A percentile compares a stretch with the other conserved stretches of the same genome.
phyloP scores from a whole-genome alignment of 2,888 invertebrate genomes.

The Melitaea athalia region DNA sequence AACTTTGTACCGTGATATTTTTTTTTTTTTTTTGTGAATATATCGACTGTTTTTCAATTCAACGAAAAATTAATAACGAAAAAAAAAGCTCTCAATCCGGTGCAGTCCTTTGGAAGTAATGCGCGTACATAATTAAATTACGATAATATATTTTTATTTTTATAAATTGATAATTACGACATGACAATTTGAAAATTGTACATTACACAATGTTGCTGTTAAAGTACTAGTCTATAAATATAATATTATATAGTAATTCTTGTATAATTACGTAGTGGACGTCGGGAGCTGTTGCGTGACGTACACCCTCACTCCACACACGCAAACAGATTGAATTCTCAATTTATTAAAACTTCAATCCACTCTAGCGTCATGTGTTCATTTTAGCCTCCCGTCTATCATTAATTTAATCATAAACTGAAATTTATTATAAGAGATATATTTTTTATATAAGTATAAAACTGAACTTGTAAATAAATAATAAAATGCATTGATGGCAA shows the following conservation, averaged over 20 bases:
- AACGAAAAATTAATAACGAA: too few relatives aligned
- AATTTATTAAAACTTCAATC: conserved; percentile 41
- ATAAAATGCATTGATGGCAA: too few relatives aligned
- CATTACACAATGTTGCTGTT: neutral
- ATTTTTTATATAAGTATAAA: neutral
- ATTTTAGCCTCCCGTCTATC: conserved; percentile 21
- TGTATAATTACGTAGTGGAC: conserved; percentile 44
- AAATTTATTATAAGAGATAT: neutral
- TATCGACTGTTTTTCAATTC: too few relatives aligned
- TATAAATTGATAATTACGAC: too few relatives aligned
- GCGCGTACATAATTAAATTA: too few relatives aligned
- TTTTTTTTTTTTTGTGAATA: too few relatives aligned
- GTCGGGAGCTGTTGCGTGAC: conserved; percentile 62
- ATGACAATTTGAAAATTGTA: too few relatives aligned
- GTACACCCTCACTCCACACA: conserved; percentile 52
- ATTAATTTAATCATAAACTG: neutral
- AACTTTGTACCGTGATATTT: too few relatives aligned
- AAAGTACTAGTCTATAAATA: conserved; percentile 5
- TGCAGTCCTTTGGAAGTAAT: too few relatives aligned
- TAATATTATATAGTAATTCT: conserved; percentile 27
- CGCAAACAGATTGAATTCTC: conserved; percentile 50
- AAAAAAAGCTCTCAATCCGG: too few relatives aligned
- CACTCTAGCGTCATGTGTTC: conserved; percentile 19
- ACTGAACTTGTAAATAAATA: neutral
- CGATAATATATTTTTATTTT: too few relatives aligned